A percentile compares a stretch with the other conserved stretches of the same genome.
phyloP scores from a whole-genome alignment of 2,888 invertebrate genomes.

The Anoplius nigerrimus region DNA sequence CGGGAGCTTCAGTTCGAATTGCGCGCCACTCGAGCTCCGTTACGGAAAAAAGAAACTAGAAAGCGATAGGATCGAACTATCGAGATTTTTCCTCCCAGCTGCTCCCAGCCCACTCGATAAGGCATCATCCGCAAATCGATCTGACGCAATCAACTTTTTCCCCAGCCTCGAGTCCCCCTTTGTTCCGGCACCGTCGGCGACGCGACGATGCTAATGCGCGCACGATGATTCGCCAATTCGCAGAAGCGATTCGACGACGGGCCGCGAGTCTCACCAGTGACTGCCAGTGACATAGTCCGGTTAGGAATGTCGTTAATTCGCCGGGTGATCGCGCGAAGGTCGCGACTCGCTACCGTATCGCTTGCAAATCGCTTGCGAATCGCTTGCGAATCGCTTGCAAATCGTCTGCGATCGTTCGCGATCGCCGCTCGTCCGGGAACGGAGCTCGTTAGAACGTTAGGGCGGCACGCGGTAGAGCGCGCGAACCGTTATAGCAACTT shows the following conservation, averaged over 20 bases:
- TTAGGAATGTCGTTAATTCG: constrained; percentile 54
- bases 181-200: constrained; percentile 8
- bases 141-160: constrained; percentile 13
- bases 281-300: constrained; percentile 48
- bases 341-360: constrained; percentile 36
- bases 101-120: too few species aligned
- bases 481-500: too few species aligned
- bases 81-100: too few species aligned
- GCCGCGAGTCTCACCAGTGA: constrained; percentile 41
- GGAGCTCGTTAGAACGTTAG: too few species aligned
- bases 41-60: too few species aligned
- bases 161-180: constrained; percentile 26
- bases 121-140: too few species aligned
- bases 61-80: too few species aligned
- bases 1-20: too few species aligned
- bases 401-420: constrained; percentile 25
- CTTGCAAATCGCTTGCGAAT: constrained; percentile 40
- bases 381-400: constrained; percentile 38
- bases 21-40: too few species aligned
- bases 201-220: constrained; percentile 26
- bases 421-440: too few species aligned
- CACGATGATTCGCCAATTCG: constrained; percentile 37
- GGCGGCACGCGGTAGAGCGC: too few species aligned
- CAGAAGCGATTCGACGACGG: constrained; percentile 40
- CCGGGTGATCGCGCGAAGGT: constrained; percentile 49